Conservation (phyloP, 2,113 vertebrate genomes). For the Polypterus bichir region DNA sequence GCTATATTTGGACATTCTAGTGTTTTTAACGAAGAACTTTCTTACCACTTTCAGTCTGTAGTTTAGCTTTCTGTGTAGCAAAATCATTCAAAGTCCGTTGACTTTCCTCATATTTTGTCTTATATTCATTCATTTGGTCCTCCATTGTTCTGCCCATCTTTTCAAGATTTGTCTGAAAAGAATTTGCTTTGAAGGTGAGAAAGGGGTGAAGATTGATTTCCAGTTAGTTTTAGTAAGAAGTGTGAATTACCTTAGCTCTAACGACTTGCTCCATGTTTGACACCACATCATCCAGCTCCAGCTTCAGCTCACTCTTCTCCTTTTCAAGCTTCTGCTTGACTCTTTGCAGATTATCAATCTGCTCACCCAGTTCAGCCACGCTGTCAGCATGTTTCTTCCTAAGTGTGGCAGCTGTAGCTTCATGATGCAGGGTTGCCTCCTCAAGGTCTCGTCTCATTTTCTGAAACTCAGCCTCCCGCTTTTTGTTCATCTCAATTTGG, state of each 20-base stretch:
- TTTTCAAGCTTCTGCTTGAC: conserved; percentile 67
- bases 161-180: conserved; percentile 53
- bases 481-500: conserved; percentile 77
- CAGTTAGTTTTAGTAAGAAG: no score
- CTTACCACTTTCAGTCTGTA: conserved; percentile 67
- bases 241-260: conserved; percentile 50
- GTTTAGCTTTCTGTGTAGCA: conserved; percentile 52
- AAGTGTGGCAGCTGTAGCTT: conserved; percentile 51
- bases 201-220: no score
- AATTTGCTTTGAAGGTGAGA: not conserved
- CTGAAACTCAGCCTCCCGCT: conserved; percentile 62
- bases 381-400: conserved; percentile 67
- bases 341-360: conserved; percentile 62
- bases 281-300: conserved; percentile 61
- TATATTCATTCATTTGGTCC: conserved; percentile 67
- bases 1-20: not conserved
- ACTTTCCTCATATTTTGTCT: conserved; percentile 59
- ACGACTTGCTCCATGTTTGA: conserved; percentile 69
- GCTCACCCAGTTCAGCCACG: conserved; percentile 55
- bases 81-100: conserved; percentile 55
- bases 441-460: conserved; percentile 67
- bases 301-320: conserved; percentile 63
- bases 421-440: conserved; percentile 64
- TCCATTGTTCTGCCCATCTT: conserved; percentile 68
- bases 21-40: not conserved